Conservation (phyloP, 2,797 vertebrate species). For the Chelonia mydas region DNA sequence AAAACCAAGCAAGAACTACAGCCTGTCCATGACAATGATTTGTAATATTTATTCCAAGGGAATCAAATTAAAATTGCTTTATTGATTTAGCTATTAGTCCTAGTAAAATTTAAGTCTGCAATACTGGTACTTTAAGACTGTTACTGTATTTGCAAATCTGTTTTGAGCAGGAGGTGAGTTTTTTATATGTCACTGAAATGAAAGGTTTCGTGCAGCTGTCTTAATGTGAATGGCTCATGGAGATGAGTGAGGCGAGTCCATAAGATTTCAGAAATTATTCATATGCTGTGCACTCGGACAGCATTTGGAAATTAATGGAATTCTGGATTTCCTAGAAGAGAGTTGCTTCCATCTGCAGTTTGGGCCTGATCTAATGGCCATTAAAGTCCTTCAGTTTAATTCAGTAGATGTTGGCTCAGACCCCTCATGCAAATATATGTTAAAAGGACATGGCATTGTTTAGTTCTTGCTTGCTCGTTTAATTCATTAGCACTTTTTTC, state of each 20-base stretch:
- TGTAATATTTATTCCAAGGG: constrained; percentile 9
- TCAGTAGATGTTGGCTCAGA: neutral
- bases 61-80: constrained; percentile 23
- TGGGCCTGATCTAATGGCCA: neutral
- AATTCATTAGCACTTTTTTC: neutral
- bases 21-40: neutral
- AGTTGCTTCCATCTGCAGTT: neutral
- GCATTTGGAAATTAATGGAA: neutral
- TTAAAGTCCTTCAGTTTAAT: neutral
- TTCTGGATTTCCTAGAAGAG: neutral
- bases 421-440: neutral
- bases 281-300: neutral
- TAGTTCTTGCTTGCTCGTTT: neutral
- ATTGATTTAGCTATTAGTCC: constrained; percentile 31
- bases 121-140: neutral
- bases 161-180: neutral
- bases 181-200: neutral
- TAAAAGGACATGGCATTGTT: neutral
- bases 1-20: constrained; percentile 6
- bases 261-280: neutral
- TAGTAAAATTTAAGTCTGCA: neutral
- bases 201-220: neutral
- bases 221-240: neutral
- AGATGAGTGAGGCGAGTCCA: neutral
- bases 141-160: neutral